phyloP scores from a whole-genome alignment of 2,888 invertebrate genomes.

The Dryococelus australis region DNA sequence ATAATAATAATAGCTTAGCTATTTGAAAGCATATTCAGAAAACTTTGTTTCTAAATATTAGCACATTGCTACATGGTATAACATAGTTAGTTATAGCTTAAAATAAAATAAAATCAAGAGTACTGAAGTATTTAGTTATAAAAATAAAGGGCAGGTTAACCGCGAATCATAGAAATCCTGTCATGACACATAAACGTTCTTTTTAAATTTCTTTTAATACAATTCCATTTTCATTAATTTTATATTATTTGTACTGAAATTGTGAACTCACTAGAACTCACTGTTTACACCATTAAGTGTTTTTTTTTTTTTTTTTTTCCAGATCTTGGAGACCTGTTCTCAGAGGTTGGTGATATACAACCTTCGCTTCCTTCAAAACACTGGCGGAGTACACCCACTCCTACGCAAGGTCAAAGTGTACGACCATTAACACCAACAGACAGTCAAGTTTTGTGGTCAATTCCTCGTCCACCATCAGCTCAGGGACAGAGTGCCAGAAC shows the following conservation, averaged over 20 bases:
- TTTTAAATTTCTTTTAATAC: no score
- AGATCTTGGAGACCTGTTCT: constrained; percentile 70
- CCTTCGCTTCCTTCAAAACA: constrained; percentile 70
- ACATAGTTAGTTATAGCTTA: no score
- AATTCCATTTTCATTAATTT: neutral
- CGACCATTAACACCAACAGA: neutral
- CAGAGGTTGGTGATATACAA: constrained; percentile 81
- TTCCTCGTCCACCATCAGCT: neutral
- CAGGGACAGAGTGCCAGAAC: neutral
- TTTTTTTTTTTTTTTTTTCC: neutral
- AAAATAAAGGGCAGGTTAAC: no score
- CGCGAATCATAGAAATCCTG: no score
- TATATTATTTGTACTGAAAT: neutral
- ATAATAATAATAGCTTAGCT: no score
- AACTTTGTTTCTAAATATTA: no score
- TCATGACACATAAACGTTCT: no score
- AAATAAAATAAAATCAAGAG: no score
- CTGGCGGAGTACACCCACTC: constrained; percentile 71
- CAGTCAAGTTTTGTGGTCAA: neutral
- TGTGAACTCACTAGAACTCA: no score
- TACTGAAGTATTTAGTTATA: no score
- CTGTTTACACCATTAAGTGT: neutral
- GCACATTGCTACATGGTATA: no score
- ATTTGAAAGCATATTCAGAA: no score
- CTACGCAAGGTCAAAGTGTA: neutral